Evolutionary conservation across 2,888 invertebrate species (phyloP).

Genomic region (Sinohyriopsis cumingii): DNA sequence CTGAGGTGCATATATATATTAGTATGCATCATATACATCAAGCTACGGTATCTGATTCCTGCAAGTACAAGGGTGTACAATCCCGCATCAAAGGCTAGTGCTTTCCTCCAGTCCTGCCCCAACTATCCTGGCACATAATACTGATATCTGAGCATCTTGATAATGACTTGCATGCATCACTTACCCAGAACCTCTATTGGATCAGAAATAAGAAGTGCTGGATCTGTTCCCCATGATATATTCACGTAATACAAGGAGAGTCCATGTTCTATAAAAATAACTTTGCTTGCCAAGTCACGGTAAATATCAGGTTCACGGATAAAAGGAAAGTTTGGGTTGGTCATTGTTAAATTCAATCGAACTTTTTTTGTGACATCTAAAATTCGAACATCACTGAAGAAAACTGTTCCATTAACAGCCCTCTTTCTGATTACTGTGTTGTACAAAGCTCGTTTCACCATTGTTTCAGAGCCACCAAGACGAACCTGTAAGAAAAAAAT

Average conservation of each 20-base stretch:
- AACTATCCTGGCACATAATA: too few species aligned
- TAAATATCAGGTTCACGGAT: constrained; percentile 35
- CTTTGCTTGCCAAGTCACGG: too few species aligned
- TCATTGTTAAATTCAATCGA: constrained; percentile 27
- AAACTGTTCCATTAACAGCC: constrained; percentile 25
- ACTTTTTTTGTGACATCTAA: constrained; percentile 32
- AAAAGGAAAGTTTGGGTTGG: constrained; percentile 36
- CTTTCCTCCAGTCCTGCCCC: too few species aligned
- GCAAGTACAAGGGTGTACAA: too few species aligned
- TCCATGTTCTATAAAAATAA: too few species aligned
- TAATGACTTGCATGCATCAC: background rate
- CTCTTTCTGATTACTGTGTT: constrained; percentile 30
- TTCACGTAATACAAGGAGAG: constrained; percentile 16
- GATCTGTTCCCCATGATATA: constrained; percentile 7
- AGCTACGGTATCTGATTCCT: too few species aligned
- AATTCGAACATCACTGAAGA: constrained; percentile 33
- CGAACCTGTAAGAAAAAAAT: constrained; percentile 27
- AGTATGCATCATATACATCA: too few species aligned
- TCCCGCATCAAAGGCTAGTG: too few species aligned
- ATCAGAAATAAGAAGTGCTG: constrained; percentile 20
- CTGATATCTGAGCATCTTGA: too few species aligned
- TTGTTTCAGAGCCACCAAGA: constrained; percentile 28
- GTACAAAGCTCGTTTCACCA: constrained; percentile 20
- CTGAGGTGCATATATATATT: too few species aligned
- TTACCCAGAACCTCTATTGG: constrained; percentile 34